Evolutionary conservation across 2,113 vertebrate species (phyloP), one percentile per base, ranked within the genome.

Genomic region (Casuarius casuarius): DNA sequence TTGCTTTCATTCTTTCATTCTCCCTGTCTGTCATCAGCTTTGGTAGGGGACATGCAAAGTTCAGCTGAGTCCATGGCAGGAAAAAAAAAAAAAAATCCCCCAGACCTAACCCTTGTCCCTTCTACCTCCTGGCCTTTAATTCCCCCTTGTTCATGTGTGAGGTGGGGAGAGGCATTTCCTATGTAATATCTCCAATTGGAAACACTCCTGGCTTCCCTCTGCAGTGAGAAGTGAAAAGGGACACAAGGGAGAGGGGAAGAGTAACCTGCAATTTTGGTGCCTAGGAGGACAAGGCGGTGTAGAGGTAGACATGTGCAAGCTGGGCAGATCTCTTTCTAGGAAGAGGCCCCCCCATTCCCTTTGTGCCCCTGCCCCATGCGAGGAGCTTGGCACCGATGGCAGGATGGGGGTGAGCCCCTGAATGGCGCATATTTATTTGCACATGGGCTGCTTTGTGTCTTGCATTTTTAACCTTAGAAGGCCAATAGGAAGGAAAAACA

Each of bases 91-190:
- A 59, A 42, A 25, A 40, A 15, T 35, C 10, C 35, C 72, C 9
- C 74, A 31, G 18, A 63, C 1, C 2, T 25, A 10, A 31, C 40
- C 9, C 20, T 59, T 44, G 0, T 33, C 19, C n/a, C 8, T 46
- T 26, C 42, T 19, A 4, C 0, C 0, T 42, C 84, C 76, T n/a
- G 49, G 10, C 20, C 63, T 52, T 48, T 42, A 3, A 5, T 77
- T 18, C 26, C 2, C 0, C 22, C 46, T 4, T 56, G 56, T 48
- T 70, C 17, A 0, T 8, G 42, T 0, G 0, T 38, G 77, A 65
- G 9, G 11, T 12, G 28, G 31, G 23, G 12, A 61, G 40, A 67
- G 15, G 25, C 1, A 3, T 67, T 51, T 56, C 66, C 74, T 25
- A 2, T 23, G 13, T 46, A 46, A 21, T 21, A 4, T 29, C 29